Evolutionary conservation across 2,888 invertebrate genomes (phyloP).

Genomic region (Torymus aiolomorphi): DNA sequence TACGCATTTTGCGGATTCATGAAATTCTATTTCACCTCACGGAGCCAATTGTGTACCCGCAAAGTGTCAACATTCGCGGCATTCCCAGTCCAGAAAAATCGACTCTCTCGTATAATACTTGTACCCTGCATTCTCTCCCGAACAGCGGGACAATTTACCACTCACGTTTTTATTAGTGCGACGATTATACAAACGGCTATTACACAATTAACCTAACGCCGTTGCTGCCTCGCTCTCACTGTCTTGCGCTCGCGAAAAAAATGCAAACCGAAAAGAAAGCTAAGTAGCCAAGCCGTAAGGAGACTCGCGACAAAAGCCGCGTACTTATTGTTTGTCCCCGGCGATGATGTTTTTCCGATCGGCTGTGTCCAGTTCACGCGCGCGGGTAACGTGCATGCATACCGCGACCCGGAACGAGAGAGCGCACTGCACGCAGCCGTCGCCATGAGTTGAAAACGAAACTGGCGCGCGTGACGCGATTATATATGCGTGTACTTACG

Average conservation of each 20-base stretch:
- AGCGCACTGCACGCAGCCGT: not conserved
- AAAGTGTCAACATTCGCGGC: slow-evolving; percentile 22
- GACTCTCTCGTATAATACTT: too few relatives aligned
- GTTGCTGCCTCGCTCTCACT: not conserved
- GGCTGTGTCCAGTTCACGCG: not conserved
- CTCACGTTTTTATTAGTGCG: slow-evolving; percentile 23
- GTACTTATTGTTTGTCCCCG: not conserved
- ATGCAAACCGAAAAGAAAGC: too few relatives aligned
- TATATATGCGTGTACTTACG: not conserved
- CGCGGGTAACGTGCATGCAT: not conserved
- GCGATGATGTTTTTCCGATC: slow-evolving; percentile 24
- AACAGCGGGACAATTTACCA: not conserved
- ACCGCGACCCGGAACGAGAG: too few relatives aligned
- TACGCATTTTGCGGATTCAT: not conserved
- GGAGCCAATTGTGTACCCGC: slow-evolving; percentile 1
- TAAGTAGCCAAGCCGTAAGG: too few relatives aligned
- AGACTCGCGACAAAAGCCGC: not conserved
- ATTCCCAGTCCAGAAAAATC: slow-evolving; percentile 12
- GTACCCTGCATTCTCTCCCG: not conserved
- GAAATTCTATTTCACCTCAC: too few relatives aligned
- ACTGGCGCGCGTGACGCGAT: slow-evolving; percentile 8
- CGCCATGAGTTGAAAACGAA: slow-evolving; percentile 5
- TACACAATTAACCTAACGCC: not conserved
- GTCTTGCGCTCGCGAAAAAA: too few relatives aligned
- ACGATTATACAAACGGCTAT: not conserved